Evolutionary conservation across 2,888 invertebrate genomes (phyloP).

Genomic region (Xestia xanthographa): DNA sequence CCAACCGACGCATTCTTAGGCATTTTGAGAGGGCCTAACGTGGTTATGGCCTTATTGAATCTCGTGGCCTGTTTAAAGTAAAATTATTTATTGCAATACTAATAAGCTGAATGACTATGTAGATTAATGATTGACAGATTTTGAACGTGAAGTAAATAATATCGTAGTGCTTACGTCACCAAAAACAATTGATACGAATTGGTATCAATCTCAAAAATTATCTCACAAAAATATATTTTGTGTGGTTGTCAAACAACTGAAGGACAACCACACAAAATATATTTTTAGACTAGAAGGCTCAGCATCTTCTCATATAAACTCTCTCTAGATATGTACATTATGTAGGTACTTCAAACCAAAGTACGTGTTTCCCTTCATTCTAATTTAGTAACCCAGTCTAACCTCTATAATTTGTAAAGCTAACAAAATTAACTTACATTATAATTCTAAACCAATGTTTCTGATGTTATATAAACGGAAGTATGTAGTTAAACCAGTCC

Average conservation of each 20-base stretch:
- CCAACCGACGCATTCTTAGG: slow-evolving; percentile 35
- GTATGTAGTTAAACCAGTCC: slow-evolving; percentile 33
- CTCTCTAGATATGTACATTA: background rate
- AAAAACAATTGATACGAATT: background rate
- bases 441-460: slow-evolving; percentile 29
- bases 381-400: slow-evolving; percentile 8
- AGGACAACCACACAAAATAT: background rate
- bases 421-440: slow-evolving; percentile 9
- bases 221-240: no score
- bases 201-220: no score
- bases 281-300: background rate
- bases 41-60: background rate
- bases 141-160: background rate
- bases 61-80: slow-evolving; percentile 4
- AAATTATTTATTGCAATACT: background rate
- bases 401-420: slow-evolving; percentile 23
- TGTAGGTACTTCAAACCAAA: slow-evolving; percentile 1
- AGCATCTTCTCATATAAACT: background rate
- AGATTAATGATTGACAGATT: background rate
- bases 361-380: background rate
- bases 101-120: background rate
- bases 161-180: background rate
- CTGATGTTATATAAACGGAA: slow-evolving; percentile 45
- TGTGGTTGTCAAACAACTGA: background rate
- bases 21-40: slow-evolving; percentile 24